Evolutionary conservation across 2,888 invertebrate species (phyloP).

Genomic region (Agriopis aurantiaria): DNA sequence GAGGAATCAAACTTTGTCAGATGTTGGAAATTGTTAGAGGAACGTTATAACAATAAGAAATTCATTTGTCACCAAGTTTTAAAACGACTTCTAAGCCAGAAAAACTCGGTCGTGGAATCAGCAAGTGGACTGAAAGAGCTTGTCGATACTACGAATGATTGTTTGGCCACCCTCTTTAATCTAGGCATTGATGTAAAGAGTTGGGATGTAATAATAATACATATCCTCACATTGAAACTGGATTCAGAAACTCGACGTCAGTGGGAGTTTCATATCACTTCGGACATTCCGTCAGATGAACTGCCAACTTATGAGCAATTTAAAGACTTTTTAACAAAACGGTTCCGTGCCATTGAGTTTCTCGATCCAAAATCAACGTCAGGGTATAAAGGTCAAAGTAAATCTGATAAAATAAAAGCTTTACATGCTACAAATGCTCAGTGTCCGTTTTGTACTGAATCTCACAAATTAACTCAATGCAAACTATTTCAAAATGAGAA

Average conservation of each 20-base stretch:
- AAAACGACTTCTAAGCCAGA: not conserved
- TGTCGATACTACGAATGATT: not conserved
- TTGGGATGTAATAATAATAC: slow-evolving; percentile 1
- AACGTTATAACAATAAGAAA: slow-evolving; percentile 5
- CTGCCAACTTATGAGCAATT: slow-evolving; percentile 1
- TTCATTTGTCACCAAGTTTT: not conserved
- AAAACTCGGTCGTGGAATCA: not conserved
- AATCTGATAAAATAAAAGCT: not conserved
- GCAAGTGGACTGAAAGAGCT: not conserved
- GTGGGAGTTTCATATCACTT: not conserved
- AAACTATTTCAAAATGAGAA: slow-evolving; percentile 2
- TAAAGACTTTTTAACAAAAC: not conserved
- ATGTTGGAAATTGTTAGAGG: not conserved
- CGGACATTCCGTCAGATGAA: not conserved
- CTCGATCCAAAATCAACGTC: not conserved
- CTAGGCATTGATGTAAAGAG: not conserved
- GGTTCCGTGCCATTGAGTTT: slow-evolving; percentile 2
- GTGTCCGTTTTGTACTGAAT: slow-evolving; percentile 16
- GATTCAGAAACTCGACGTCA: slow-evolving; percentile 2
- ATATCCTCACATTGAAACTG: not conserved
- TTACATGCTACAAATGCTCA: not conserved
- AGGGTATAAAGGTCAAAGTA: not conserved
- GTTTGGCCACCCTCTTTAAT: not conserved
- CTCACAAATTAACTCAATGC: slow-evolving; percentile 14
- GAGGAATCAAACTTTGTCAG: not conserved